Evolutionary conservation across 1,140 invertebrate genomes (phyloP).

Genomic region (Trigoniulus corallinus): DNA sequence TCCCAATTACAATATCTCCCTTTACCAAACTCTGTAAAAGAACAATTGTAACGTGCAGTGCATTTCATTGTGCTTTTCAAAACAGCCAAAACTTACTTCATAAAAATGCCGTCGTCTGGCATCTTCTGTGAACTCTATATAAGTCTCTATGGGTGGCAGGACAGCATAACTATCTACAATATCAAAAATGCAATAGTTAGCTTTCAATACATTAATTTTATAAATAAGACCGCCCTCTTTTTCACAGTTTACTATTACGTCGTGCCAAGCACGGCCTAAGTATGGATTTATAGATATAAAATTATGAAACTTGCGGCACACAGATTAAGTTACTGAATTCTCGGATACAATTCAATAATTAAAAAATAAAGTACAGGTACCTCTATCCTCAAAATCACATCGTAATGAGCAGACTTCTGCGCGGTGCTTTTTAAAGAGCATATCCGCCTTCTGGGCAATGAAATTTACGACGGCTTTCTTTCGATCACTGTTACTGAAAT

Average conservation of each 20-base stretch:
- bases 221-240: too few relatives aligned
- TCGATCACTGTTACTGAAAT: neutral
- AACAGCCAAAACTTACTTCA: conserved; percentile 36
- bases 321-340: too few relatives aligned
- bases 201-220: conserved; percentile 4
- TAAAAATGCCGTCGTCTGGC: conserved; percentile 56
- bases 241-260: too few relatives aligned
- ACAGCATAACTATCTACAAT: conserved; percentile 55
- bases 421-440: conserved; percentile 6
- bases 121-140: conserved; percentile 48
- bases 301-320: too few relatives aligned
- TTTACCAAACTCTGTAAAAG: conserved; percentile 51
- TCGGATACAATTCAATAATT: too few relatives aligned
- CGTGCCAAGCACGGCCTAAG: too few relatives aligned
- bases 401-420: conserved; percentile 2
- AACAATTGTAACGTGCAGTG: conserved; percentile 11
- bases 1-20: conserved; percentile 66
- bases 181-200: conserved; percentile 17
- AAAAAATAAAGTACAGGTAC: neutral
- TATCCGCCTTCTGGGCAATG: conserved; percentile 9
- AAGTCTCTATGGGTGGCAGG: conserved; percentile 70
- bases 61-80: conserved; percentile 5
- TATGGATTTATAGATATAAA: too few relatives aligned
- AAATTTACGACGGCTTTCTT: conserved; percentile 4
- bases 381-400: conserved; percentile 7